Percentiles rank a stretch among this genome's conserved stretches.
These are phyloP conservation scores for Neodiprion lecontei DNA, from an alignment of 1,140 invertebrate genomes.

Conservation along the genomic window DNA sequence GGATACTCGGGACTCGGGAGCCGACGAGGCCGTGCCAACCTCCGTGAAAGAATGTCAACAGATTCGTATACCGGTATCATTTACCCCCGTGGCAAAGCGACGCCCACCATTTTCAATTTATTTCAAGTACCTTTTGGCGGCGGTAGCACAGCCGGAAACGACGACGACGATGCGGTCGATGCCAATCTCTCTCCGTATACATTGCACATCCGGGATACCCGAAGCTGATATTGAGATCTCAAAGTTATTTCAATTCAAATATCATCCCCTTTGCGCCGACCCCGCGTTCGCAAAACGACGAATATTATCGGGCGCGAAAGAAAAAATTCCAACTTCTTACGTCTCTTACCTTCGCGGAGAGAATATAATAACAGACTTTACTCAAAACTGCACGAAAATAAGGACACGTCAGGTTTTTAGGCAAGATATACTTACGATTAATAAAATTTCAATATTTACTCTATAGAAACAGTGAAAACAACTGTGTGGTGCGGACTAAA, in stretches of 20 bases:
- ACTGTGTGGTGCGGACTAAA: conserved; percentile 14
- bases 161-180: not conserved
- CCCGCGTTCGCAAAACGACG: not conserved
- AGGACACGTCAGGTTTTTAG: conserved; percentile 15
- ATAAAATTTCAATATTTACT: conserved; percentile 3
- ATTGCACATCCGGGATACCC: conserved; percentile 20
- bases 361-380: conserved; percentile 35
- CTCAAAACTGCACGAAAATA: not conserved
- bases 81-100: conserved; percentile 48
- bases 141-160: conserved; percentile 30
- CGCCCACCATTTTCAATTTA: conserved; percentile 58
- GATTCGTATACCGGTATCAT: conserved; percentile 46
- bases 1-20: not conserved
- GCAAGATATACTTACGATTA: not conserved
- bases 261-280: not conserved
- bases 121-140: conserved; percentile 54
- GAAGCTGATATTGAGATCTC: conserved; percentile 34
- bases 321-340: conserved; percentile 23
- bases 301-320: conserved; percentile 12
- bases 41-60: conserved; percentile 36
- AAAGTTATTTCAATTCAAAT: conserved; percentile 32
- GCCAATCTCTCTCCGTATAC: not conserved
- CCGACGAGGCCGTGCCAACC: not conserved
- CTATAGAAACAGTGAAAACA: conserved; percentile 28
- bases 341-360: conserved; percentile 11